These are phyloP conservation scores for Drosophila bocki DNA, from an alignment of 1,140 invertebrate genomes.

Conservation along the genomic window DNA sequence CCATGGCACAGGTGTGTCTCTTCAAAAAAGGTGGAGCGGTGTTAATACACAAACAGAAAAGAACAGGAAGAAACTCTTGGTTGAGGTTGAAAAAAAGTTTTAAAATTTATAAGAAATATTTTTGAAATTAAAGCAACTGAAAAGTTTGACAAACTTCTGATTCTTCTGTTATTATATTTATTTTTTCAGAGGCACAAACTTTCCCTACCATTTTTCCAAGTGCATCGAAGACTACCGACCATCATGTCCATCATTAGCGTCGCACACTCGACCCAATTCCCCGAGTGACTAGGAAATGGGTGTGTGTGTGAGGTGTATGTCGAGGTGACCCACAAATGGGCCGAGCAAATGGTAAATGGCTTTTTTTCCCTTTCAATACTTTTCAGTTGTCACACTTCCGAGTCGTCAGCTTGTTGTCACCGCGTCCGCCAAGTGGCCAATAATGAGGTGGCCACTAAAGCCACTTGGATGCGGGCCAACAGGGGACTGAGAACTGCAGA, in stretches of 20 bases:
- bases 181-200: neutral
- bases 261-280: slow-evolving; percentile 39
- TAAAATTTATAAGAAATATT: neutral
- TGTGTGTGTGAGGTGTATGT: neutral
- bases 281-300: slow-evolving; percentile 39
- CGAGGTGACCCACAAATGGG: slow-evolving; percentile 9
- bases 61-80: too few relatives aligned
- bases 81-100: too few relatives aligned
- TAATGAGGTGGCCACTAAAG: slow-evolving; percentile 32
- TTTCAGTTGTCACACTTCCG: slow-evolving; percentile 37
- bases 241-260: slow-evolving; percentile 34
- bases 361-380: slow-evolving; percentile 37
- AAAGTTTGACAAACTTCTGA: too few relatives aligned
- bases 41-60: neutral
- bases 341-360: slow-evolving; percentile 24
- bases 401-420: slow-evolving; percentile 22
- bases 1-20: slow-evolving; percentile 56
- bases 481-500: neutral
- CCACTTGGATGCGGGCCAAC: slow-evolving; percentile 22
- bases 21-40: neutral
- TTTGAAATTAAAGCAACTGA: neutral
- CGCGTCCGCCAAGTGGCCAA: slow-evolving; percentile 47
- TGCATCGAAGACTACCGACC: neutral
- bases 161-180: too few relatives aligned
- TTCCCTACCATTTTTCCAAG: neutral